phyloP scores from a whole-genome alignment of 2,113 vertebrate genomes.

The Felis chaus region DNA sequence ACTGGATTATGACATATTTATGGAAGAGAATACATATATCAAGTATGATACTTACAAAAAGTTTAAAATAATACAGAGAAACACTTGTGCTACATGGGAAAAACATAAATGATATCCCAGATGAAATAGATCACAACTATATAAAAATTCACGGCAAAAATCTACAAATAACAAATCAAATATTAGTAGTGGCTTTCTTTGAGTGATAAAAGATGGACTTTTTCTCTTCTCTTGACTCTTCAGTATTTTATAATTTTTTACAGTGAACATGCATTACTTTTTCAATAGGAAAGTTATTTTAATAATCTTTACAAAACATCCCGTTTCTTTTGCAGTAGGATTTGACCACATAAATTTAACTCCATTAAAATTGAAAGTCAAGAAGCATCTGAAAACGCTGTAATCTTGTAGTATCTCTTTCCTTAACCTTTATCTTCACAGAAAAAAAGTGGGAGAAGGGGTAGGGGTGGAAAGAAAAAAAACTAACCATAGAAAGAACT shows the following conservation, averaged over 20 bases:
- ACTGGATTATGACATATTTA: background rate
- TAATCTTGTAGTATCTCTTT: background rate
- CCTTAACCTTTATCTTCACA: background rate
- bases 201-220: background rate
- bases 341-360: background rate
- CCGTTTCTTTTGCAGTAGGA: background rate
- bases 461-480: background rate
- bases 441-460: background rate
- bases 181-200: background rate
- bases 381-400: background rate
- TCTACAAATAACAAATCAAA: background rate
- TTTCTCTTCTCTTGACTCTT: background rate
- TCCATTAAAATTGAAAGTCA: conserved; percentile 28
- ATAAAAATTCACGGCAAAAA: conserved; percentile 32
- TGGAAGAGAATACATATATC: background rate
- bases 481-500: background rate
- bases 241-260: background rate
- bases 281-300: background rate
- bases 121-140: background rate
- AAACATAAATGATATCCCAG: background rate
- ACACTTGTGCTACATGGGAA: background rate
- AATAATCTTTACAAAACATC: conserved; percentile 11
- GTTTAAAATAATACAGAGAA: conserved; percentile 26
- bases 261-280: background rate
- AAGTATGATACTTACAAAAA: background rate